Conservation (phyloP, 2,888 invertebrate species). For the Polymixis flavicincta region DNA sequence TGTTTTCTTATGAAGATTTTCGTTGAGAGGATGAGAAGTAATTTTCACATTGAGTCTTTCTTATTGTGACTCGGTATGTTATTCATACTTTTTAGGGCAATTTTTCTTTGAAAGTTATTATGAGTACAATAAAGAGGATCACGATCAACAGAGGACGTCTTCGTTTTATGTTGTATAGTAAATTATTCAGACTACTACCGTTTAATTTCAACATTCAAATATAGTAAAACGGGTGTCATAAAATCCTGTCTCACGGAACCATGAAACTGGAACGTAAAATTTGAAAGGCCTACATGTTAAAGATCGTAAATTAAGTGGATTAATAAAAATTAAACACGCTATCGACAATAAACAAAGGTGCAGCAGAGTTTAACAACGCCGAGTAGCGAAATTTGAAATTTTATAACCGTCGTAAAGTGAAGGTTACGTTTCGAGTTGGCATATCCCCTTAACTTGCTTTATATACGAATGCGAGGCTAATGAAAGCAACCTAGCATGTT, state of each 20-base stretch:
- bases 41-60: neutral
- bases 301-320: constrained; percentile 64
- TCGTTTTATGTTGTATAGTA: neutral
- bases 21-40: neutral
- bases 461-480: constrained; percentile 80
- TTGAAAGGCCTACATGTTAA: constrained; percentile 44
- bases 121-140: neutral
- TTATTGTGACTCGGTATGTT: neutral
- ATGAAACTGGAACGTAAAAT: constrained; percentile 51
- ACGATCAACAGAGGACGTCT: neutral
- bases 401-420: constrained; percentile 85
- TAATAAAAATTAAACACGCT: constrained; percentile 67
- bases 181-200: neutral
- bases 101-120: neutral
- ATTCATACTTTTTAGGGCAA: too few species aligned
- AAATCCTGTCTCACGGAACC: constrained; percentile 42
- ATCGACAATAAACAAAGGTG: constrained; percentile 69
- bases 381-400: constrained; percentile 86
- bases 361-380: constrained; percentile 71
- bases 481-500: constrained; percentile 86
- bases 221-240: constrained; percentile 25
- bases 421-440: constrained; percentile 82
- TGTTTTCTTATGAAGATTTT: neutral
- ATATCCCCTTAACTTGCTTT: constrained; percentile 82
- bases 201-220: constrained; percentile 41